These are phyloP conservation scores for Anarrhichthys ocellatus DNA, from an alignment of 2,113 vertebrate species.

Conservation along the genomic window DNA sequence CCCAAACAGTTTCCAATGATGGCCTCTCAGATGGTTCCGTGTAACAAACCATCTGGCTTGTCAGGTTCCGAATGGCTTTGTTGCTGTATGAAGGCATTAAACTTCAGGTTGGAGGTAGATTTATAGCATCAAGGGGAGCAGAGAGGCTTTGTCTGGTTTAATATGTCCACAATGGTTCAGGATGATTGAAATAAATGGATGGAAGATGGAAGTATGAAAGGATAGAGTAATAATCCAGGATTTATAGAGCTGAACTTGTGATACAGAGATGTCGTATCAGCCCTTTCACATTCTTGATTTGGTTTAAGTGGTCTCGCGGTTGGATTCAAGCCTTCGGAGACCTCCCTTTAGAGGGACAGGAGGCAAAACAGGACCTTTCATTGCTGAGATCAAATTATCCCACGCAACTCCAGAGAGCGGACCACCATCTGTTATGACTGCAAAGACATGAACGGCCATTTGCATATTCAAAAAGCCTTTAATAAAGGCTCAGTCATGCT, in stretches of 20 bases:
- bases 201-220: not conserved
- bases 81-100: not conserved
- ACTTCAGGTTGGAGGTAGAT: not conserved
- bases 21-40: not conserved
- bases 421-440: not conserved
- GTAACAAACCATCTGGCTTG: not conserved
- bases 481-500: not conserved
- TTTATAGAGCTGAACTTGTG: not conserved
- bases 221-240: not conserved
- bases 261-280: not conserved
- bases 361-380: not conserved
- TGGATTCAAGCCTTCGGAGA: not conserved
- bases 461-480: not conserved
- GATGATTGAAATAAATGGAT: constrained; percentile 15
- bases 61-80: not conserved
- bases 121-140: not conserved
- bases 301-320: not conserved
- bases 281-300: not conserved
- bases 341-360: no score
- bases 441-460: not conserved
- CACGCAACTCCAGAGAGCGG: not conserved
- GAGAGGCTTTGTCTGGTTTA: not conserved
- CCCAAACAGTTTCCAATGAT: not conserved
- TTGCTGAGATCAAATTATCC: not conserved
- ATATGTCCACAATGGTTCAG: not conserved